phyloP scores from a whole-genome alignment of 2,888 invertebrate species.

The Ashinkailepas kermadecensis region DNA sequence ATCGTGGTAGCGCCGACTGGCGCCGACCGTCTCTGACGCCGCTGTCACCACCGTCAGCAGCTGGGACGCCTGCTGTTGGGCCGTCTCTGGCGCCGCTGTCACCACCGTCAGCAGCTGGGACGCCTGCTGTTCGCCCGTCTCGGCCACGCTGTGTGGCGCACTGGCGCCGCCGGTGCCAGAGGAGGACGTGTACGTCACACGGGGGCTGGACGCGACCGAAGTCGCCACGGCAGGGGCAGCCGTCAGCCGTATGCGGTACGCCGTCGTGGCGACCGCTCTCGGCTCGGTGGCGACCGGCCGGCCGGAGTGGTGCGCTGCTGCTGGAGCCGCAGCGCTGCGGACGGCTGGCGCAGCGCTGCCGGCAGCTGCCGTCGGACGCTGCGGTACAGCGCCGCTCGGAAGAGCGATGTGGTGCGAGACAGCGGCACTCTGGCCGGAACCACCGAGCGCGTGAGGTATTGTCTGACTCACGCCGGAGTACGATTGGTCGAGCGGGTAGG shows the following conservation, averaged over 20 bases:
- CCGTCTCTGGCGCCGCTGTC: background rate
- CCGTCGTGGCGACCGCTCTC: background rate
- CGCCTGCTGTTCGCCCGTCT: background rate
- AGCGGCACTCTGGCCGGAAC: background rate
- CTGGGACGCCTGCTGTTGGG: background rate
- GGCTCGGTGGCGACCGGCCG: background rate
- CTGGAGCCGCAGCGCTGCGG: background rate
- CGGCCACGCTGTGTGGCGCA: background rate
- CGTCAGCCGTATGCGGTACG: background rate
- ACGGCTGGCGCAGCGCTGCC: background rate
- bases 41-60: background rate
- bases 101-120: background rate
- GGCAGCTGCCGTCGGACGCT: background rate
- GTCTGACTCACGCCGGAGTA: background rate
- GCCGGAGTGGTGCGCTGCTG: background rate
- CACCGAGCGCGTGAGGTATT: background rate
- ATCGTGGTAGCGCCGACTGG: background rate
- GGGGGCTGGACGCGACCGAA: no score
- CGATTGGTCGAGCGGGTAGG: background rate
- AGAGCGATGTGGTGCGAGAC: background rate
- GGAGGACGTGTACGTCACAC: no score
- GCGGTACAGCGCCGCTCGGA: background rate
- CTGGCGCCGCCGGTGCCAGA: background rate
- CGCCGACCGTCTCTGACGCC: background rate
- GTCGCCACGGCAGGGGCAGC: no score